Percentiles rank a stretch among this genome's conserved stretches.
phyloP scores from a whole-genome alignment of 2,113 vertebrate genomes.

The Cyphomyrus plagiostoma region DNA sequence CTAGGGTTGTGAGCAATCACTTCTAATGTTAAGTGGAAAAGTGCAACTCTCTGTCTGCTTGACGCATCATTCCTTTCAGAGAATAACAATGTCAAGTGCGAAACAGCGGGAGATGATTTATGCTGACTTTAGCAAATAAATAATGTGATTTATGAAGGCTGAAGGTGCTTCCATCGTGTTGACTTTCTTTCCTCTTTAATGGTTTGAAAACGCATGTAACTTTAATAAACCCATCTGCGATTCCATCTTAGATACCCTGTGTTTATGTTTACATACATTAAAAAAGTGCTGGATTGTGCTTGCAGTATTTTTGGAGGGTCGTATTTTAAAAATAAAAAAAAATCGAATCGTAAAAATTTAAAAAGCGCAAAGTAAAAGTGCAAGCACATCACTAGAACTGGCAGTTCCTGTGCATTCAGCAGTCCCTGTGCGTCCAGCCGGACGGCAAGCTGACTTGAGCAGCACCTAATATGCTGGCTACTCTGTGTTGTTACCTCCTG shows the following conservation, averaged over 20 bases:
- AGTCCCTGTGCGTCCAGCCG: not conserved
- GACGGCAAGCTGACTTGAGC: not conserved
- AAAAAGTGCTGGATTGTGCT: not conserved
- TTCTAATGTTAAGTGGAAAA: not conserved
- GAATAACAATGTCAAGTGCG: not conserved
- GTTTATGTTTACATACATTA: not conserved
- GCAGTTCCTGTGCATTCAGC: not conserved
- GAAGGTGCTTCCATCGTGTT: not conserved
- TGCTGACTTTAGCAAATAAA: not conserved
- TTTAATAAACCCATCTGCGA: not conserved
- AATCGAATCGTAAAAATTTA: not conserved
- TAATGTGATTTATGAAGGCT: not conserved
- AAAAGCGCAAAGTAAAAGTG: not conserved
- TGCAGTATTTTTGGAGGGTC: not conserved
- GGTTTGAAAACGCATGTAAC: not conserved
- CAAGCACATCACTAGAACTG: not conserved
- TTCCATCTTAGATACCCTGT: not conserved
- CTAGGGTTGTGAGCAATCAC: not conserved
- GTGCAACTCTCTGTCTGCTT: not conserved
- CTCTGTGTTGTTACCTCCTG: not conserved
- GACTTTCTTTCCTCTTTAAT: not conserved
- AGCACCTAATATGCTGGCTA: not conserved
- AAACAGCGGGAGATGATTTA: not conserved
- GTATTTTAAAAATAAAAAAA: not conserved
- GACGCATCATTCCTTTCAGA: not conserved